Base-by-base conservation (phyloP, 2,113 vertebrate species). In the Nibea coibor region DNA sequence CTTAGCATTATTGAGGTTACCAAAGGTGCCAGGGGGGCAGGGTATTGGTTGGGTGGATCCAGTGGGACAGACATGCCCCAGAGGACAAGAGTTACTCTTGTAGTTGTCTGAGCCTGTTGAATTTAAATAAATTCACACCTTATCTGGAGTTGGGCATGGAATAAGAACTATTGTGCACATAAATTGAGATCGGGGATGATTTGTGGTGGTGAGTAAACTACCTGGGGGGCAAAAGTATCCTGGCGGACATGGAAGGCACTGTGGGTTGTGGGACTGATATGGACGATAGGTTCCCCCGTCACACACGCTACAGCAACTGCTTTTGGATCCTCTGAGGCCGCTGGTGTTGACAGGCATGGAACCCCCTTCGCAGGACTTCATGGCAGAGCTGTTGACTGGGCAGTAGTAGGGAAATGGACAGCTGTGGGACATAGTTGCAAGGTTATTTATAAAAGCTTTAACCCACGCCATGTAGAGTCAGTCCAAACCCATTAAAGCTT, bases 331-430 rank as follows among this genome's bases (percentile, higher is more conserved):
- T 73, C 98, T 93, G 2, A 94, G 93, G 10, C 95, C 93, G 0
- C 93, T 95, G 47, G 72, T 88, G 66, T 95, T 95, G 72, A 97
- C 87, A 53, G 97, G 96, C 92, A 95, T 94, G 2, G 87, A 96
- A 10, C 97, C 97, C 14, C 95, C 96, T 8, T 91, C 84, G 19
- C 97, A 99, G 0, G 91, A 87, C 61, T 73, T 91, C 0, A 95
- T 93, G 0, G 64, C 72, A 50, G 93, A 91, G 69, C 96, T 97
- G 84, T 96, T 97, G 2, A 61, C 82, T 20, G 96, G 96, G 82
- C 97, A 99, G 87, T 95, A 97, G 89, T 94, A 93, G 2, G 97
- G 97, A 82, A 97, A 98, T 20, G 73, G 73, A 80, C 97, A 99
- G 67, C 98, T 99, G 94, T 19, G 85, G 74, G 82, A 53, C 80